Conservation (phyloP, 2,113 vertebrate species). For the Gavialis gangeticus region DNA sequence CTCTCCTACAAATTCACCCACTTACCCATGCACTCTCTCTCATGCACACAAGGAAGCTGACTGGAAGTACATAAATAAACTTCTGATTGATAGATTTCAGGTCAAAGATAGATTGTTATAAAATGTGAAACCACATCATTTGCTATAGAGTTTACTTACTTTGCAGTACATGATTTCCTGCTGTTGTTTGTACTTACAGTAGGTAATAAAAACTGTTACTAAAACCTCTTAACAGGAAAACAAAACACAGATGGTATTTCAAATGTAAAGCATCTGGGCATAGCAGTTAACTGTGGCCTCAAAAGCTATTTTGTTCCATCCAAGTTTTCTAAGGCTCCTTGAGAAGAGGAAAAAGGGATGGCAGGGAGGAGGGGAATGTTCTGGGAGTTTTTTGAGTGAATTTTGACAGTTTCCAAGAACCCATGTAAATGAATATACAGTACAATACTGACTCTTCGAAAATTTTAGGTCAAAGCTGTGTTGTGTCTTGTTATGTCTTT, state of each 20-base stretch:
- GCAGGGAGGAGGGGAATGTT: constrained; percentile 15
- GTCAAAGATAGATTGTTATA: constrained; percentile 64
- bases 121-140: constrained; percentile 69
- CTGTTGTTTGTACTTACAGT: constrained; percentile 77
- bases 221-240: constrained; percentile 77
- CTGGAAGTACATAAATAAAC: not conserved
- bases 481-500: constrained; percentile 25
- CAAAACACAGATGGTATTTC: constrained; percentile 78
- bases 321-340: constrained; percentile 45
- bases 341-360: constrained; percentile 41
- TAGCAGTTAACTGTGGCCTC: constrained; percentile 48
- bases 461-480: not conserved
- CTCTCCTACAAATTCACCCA: not conserved
- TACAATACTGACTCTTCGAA: not conserved
- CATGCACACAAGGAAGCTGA: fast-evolving
- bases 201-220: constrained; percentile 78
- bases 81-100: constrained; percentile 62
- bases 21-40: not conserved
- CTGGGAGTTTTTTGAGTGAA: constrained; percentile 28
- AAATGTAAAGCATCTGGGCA: constrained; percentile 76
- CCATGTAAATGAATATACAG: not conserved
- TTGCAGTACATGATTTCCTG: constrained; percentile 65
- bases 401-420: constrained; percentile 42
- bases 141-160: constrained; percentile 59
- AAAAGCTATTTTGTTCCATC: constrained; percentile 61